phyloP scores from a whole-genome alignment of 1,140 invertebrate genomes.

The Lamellibrachia luymesi region DNA sequence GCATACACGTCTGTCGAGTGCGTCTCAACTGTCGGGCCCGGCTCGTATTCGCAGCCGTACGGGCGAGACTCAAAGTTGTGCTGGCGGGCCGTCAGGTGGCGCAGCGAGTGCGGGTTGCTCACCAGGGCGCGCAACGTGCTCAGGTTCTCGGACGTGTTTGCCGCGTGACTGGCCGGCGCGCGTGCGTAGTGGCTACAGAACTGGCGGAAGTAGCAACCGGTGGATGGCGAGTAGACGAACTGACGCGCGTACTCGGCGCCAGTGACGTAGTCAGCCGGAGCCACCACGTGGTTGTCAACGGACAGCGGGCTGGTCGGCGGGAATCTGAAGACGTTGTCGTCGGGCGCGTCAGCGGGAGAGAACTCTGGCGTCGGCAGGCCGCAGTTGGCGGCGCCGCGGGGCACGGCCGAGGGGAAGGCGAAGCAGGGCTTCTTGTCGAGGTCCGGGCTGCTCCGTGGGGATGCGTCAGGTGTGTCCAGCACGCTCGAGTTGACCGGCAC shows the following conservation, averaged over 20 bases:
- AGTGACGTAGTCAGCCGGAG: constrained; percentile 2
- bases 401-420: not conserved
- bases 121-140: constrained; percentile 33
- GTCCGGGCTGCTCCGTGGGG: constrained; percentile 33
- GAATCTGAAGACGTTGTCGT: constrained; percentile 26
- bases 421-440: not conserved
- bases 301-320: constrained; percentile 16
- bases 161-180: constrained; percentile 27
- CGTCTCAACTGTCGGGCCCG: not conserved
- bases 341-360: constrained; percentile 29
- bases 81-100: not conserved
- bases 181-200: constrained; percentile 10
- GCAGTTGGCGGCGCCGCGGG: constrained; percentile 9
- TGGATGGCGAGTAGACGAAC: constrained; percentile 3
- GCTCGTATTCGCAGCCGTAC: constrained; percentile 10
- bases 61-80: not conserved
- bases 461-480: constrained; percentile 37
- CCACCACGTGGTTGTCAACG: constrained; percentile 12
- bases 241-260: not conserved
- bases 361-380: constrained; percentile 33
- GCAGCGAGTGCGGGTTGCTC: constrained; percentile 21
- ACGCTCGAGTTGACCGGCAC: constrained; percentile 22
- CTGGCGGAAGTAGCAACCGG: not conserved
- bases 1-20: not conserved
- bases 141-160: constrained; percentile 21